These are phyloP conservation scores for Oryzias curvinotus DNA, from an alignment of 2,113 vertebrate species.

Conservation along the genomic window DNA sequence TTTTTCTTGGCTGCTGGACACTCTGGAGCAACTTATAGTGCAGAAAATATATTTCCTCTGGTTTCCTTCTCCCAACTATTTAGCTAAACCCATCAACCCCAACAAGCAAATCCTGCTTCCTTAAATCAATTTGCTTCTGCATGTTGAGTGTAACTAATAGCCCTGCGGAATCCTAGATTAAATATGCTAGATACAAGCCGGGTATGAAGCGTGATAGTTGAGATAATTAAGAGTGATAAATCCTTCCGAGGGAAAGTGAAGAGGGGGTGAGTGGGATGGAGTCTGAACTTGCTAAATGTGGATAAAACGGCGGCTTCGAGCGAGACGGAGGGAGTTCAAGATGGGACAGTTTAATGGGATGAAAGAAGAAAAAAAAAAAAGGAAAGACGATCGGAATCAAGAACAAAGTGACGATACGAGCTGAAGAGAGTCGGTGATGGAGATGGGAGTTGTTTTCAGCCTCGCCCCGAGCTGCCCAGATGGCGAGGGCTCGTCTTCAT, in stretches of 20 bases:
- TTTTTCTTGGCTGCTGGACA: too few species aligned
- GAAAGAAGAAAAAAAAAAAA: constrained; percentile 19
- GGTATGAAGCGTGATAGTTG: constrained; percentile 62
- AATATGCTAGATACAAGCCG: constrained; percentile 71
- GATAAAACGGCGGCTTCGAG: constrained; percentile 35
- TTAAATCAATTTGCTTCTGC: constrained; percentile 70
- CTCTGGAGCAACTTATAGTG: too few species aligned
- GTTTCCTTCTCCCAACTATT: constrained; percentile 31
- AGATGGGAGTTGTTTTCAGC: constrained; percentile 66
- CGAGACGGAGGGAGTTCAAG: constrained; percentile 26
- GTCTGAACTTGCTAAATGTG: constrained; percentile 10
- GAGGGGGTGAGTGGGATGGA: not conserved
- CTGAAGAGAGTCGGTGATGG: constrained; percentile 26
- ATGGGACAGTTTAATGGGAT: constrained; percentile 22
- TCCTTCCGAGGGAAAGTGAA: constrained; percentile 35
- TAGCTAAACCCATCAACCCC: constrained; percentile 50
- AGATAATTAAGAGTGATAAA: constrained; percentile 75
- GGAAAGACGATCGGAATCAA: not conserved
- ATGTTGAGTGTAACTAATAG: constrained; percentile 74
- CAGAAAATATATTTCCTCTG: too few species aligned
- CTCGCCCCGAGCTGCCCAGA: constrained; percentile 69
- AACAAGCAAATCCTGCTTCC: constrained; percentile 61
- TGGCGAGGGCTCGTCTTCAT: constrained; percentile 63
- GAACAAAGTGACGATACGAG: constrained; percentile 20
- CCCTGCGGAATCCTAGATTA: constrained; percentile 70